Base-by-base conservation (phyloP, 2,113 vertebrate genomes). In the Orientallactaga bullata region DNA sequence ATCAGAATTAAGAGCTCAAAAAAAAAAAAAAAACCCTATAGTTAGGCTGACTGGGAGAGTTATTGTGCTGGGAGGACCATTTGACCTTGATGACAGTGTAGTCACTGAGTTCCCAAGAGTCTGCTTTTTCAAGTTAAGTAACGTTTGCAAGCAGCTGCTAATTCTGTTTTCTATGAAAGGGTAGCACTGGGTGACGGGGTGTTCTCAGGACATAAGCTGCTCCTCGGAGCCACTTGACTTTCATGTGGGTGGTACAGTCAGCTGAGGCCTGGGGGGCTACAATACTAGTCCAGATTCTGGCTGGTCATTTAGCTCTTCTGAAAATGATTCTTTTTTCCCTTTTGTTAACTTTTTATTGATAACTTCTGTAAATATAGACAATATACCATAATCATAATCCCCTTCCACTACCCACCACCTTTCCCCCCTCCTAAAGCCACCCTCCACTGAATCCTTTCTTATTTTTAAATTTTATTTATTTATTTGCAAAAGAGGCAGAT, bases 121-220 rank as follows among this genome's bases (percentile, higher is more conserved):
- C 81, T 84, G 16, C 68, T 69, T 83, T 94, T 90, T 92, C 76
- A 86, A 84, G 32, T 88, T 47, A 10, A 35, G 26, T 63, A 86
- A 68, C 24, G 35, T 93, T 93, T 96, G 85, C 7, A 4, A 89
- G 51, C 82, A 96, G 89, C 80, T 96, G 95, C 58, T 92, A 68
- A 85, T 80, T 96, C 78, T 7, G 1, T 84, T 95, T 94, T 76
- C 77, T 93, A 20, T 74, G 89, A 39, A 91, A 93, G 84, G 42
- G 61, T 92, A 89, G 80, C 72, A 32, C 73, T 82, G 93, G 76
- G 68, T 88, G 84, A 91, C 78, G 81, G 76, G 69, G 35, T 94
- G 68, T 93, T 97, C 42, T 94, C 83, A 94, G 95, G 83, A 83
- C 72, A 47, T n/a, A 61, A 95, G 17, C 83, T 65, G 0, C 26